Percentiles rank a stretch among this genome's conserved stretches.
Evolutionary conservation across 2,888 invertebrate genomes (phyloP).

Genomic region (Sycophila texana): DNA sequence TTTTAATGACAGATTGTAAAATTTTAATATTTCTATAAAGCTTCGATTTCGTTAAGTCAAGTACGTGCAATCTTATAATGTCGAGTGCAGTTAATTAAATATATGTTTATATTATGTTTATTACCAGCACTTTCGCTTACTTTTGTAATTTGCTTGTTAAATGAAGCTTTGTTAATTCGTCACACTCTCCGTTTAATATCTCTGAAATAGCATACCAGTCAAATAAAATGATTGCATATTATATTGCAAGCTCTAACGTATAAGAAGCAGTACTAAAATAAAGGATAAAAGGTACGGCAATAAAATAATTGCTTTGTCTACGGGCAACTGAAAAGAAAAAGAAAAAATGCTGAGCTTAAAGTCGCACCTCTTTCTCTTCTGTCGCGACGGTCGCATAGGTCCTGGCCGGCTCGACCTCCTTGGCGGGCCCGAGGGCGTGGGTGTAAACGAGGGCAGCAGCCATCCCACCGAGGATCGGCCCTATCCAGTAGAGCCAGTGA

Average conservation of each 20-base stretch:
- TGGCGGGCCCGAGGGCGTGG: constrained; percentile 75
- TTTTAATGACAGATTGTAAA: not conserved
- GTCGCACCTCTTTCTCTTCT: constrained; percentile 75
- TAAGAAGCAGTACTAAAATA: not conserved
- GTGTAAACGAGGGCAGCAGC: constrained; percentile 87
- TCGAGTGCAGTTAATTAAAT: constrained; percentile 14
- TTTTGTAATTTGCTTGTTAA: constrained; percentile 26
- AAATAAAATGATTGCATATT: constrained; percentile 13
- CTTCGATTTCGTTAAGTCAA: too few relatives aligned
- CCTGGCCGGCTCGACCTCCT: constrained; percentile 67
- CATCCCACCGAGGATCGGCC: constrained; percentile 88
- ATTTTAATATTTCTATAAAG: too few relatives aligned
- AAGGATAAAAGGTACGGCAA: not conserved
- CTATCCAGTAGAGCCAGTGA: constrained; percentile 96
- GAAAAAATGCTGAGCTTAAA: not conserved
- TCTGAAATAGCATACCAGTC: constrained; percentile 48
- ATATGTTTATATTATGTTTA: too few relatives aligned
- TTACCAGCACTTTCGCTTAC: constrained; percentile 35
- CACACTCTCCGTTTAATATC: constrained; percentile 42
- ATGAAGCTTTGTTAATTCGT: constrained; percentile 36
- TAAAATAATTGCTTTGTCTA: not conserved
- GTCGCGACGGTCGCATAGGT: constrained; percentile 73
- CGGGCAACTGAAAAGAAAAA: not conserved
- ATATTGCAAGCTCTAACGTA: not conserved
- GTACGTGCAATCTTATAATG: constrained; percentile 3